Evolutionary conservation across 2,797 vertebrate genomes (phyloP), one percentile per base, ranked within the genome.

Genomic region (Carapus acus): DNA sequence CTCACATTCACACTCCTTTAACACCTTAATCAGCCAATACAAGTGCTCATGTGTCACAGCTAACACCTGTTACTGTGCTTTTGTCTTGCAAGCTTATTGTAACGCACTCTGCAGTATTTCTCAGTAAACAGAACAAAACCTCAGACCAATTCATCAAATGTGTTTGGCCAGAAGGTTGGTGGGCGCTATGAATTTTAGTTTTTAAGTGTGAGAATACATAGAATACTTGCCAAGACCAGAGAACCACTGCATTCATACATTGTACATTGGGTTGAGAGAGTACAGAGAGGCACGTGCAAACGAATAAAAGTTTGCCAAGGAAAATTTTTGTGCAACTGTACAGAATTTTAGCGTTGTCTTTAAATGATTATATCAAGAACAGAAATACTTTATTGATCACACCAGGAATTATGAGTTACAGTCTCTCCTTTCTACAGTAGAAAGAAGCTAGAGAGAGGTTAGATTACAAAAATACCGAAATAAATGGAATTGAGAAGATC

Each of bases 131-230:
- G 66, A 50, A 71, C 76, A 70, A 75, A 69, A 71, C 74, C 73
- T 67, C 34, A 4, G 71, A 50, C 70, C 69, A 73, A 69, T 74
- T 74, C 72, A 66, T 71, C 56, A 58, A 75, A 69, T 63, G 68
- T 71, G 77, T 71, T 68, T 67, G 76, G 76, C 73, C 86, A 87
- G 85, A 87, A 79, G 83, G 85, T 80, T 76, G 74, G 83, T 86
- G 86, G 87, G 74, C 69, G 79, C 71, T 58, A 48, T 73, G 65
- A 72, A 80, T 72, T 79, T 59, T 79, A 84, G 74, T 82, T 85
- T 71, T 85, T 71, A 82, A 63, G 71, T 77, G 80, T 65, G 76
- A 83, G 69, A 80, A 80, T 56, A 58, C 68, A 43, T 48, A 70
- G 7, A 37, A 58, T 64, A 43, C 69, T 49, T 68, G 49, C 49